phyloP scores from a whole-genome alignment of 2,113 vertebrate genomes.

The Odontesthes bonariensis region DNA sequence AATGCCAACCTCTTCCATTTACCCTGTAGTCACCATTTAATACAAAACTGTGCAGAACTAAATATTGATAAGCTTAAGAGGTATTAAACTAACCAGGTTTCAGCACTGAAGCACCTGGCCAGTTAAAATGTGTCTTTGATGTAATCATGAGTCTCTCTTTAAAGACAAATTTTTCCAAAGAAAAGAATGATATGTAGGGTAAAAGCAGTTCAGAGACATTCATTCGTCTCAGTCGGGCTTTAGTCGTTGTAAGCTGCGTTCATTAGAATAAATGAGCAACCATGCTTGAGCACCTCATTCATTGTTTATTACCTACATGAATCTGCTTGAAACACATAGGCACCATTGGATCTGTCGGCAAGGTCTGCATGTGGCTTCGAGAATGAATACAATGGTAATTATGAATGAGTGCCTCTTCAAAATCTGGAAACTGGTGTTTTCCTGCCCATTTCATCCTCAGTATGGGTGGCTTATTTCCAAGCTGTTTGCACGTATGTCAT shows the following conservation, averaged over 20 bases:
- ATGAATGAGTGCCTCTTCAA: conserved; percentile 63
- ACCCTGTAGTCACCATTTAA: too few species aligned
- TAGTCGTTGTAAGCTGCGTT: too few species aligned
- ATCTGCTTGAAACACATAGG: conserved; percentile 17
- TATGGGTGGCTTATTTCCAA: conserved; percentile 55
- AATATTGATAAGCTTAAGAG: conserved; percentile 6
- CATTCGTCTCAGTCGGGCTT: too few species aligned
- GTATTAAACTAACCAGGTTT: neutral
- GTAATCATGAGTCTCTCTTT: neutral
- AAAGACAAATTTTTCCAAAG: too few species aligned
- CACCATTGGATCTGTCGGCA: too few species aligned
- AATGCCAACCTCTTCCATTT: too few species aligned
- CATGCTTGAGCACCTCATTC: conserved; percentile 23
- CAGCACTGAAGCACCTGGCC: neutral
- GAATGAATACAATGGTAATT: conserved; percentile 54
- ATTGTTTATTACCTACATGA: conserved; percentile 25
- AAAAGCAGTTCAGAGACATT: too few species aligned
- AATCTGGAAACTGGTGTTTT: conserved; percentile 46
- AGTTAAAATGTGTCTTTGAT: neutral
- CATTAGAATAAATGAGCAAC: conserved; percentile 27
- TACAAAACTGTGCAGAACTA: conserved; percentile 22
- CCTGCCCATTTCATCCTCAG: conserved; percentile 62
- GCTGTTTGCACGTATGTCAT: conserved; percentile 58
- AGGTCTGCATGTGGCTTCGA: too few species aligned
- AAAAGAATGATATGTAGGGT: too few species aligned